Evolutionary conservation across 2,113 vertebrate species (phyloP).

Genomic region (Pelecanoides urinatrix): DNA sequence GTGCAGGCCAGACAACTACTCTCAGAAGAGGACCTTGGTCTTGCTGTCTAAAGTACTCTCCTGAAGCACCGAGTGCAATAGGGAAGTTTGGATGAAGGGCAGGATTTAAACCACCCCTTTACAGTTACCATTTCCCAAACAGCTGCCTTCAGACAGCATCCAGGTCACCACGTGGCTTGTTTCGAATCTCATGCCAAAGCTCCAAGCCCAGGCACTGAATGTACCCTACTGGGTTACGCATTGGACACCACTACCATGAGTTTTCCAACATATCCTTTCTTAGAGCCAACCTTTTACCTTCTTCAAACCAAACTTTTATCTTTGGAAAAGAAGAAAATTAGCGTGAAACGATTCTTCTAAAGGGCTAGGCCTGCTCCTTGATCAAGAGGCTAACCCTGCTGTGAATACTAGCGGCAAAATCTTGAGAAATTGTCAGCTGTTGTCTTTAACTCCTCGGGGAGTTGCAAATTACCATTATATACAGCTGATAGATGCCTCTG

Average conservation of each 20-base stretch:
- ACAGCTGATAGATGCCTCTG: constrained; percentile 28
- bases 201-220: neutral
- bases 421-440: neutral
- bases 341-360: neutral
- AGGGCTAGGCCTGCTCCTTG: neutral
- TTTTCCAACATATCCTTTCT: neutral
- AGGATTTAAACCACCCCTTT: neutral
- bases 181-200: neutral
- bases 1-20: neutral
- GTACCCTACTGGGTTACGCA: neutral
- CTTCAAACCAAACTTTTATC: neutral
- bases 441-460: neutral
- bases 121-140: neutral
- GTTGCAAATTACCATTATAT: constrained; percentile 2
- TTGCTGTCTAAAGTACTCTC: neutral
- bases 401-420: neutral
- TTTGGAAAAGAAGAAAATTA: neutral
- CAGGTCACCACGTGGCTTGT: neutral
- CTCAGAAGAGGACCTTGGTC: neutral
- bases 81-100: neutral
- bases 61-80: neutral
- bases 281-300: neutral
- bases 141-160: neutral
- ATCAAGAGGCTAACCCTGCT: neutral
- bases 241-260: too few species aligned